Conservation (phyloP, 1,140 invertebrate species). For the Cotesia glomerata region DNA sequence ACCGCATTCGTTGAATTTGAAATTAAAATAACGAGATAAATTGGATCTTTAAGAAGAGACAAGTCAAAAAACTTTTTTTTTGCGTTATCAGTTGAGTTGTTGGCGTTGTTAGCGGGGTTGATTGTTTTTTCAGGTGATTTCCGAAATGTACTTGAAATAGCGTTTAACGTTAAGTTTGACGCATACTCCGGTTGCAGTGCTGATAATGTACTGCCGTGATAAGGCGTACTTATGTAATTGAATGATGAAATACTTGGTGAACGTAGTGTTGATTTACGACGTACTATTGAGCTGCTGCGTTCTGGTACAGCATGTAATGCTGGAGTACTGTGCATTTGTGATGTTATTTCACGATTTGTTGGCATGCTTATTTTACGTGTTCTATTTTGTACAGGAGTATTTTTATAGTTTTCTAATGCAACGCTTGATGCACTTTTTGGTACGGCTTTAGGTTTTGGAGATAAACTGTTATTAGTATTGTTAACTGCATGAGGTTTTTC, state of each 20-base stretch:
- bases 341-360: conserved; percentile 60
- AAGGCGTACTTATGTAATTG: conserved; percentile 82
- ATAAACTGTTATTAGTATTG: conserved; percentile 1
- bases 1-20: conserved; percentile 85
- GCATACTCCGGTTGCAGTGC: conserved; percentile 79
- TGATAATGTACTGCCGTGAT: conserved; percentile 81
- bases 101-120: neutral
- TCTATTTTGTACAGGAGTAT: conserved; percentile 55
- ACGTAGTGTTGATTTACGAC: conserved; percentile 63
- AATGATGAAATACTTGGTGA: conserved; percentile 82
- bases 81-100: conserved; percentile 49
- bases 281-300: conserved; percentile 42
- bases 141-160: conserved; percentile 66
- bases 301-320: conserved; percentile 68
- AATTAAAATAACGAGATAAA: conserved; percentile 81
- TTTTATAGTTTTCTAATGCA: conserved; percentile 64
- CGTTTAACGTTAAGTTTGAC: conserved; percentile 77
- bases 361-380: conserved; percentile 66
- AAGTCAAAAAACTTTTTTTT: conserved; percentile 76
- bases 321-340: conserved; percentile 67
- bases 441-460: conserved; percentile 41
- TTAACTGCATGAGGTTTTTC: conserved; percentile 26
- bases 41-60: conserved; percentile 76
- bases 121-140: conserved; percentile 50
- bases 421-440: conserved; percentile 66